Conservation (phyloP, 2,888 invertebrate species). For the Uropetala carovei region DNA sequence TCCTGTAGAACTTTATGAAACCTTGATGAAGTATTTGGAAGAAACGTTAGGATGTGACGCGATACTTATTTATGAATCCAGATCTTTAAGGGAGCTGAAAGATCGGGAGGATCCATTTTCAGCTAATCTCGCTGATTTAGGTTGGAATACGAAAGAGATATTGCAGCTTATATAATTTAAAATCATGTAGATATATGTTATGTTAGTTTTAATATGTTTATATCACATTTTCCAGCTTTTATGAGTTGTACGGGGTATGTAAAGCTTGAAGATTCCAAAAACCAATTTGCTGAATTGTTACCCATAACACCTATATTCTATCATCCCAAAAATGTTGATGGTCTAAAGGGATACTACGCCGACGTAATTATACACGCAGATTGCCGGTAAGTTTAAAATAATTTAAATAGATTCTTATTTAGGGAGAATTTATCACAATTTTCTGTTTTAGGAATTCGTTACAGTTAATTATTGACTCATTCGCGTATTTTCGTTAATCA, state of each 20-base stretch:
- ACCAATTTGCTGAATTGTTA: slow-evolving; percentile 76
- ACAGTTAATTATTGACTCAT: too few species aligned
- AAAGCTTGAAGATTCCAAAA: slow-evolving; percentile 75
- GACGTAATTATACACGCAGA: slow-evolving; percentile 80
- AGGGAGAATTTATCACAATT: too few species aligned
- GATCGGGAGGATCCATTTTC: slow-evolving; percentile 79
- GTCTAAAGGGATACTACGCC: slow-evolving; percentile 79
- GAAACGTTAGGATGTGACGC: slow-evolving; percentile 76
- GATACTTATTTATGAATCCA: slow-evolving; percentile 79
- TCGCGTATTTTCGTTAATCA: too few species aligned
- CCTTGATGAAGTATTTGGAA: slow-evolving; percentile 78
- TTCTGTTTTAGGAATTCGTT: too few species aligned
- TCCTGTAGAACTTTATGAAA: slow-evolving; percentile 80
- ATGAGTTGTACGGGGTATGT: slow-evolving; percentile 79
- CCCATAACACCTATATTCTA: slow-evolving; percentile 79
- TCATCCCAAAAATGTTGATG: slow-evolving; percentile 78
- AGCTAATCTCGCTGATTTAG: slow-evolving; percentile 77
- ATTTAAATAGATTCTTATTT: background rate
- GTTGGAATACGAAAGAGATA: background rate
- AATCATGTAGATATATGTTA: background rate
- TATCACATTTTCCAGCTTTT: slow-evolving; percentile 72
- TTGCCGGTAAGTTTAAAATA: slow-evolving; percentile 75
- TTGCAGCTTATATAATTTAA: background rate
- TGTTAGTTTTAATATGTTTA: background rate
- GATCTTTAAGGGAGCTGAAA: slow-evolving; percentile 76